Percentiles rank a stretch among this genome's conserved stretches.
Evolutionary conservation across 2,888 invertebrate species (phyloP).

Genomic region (Polydrusus tereticollis): DNA sequence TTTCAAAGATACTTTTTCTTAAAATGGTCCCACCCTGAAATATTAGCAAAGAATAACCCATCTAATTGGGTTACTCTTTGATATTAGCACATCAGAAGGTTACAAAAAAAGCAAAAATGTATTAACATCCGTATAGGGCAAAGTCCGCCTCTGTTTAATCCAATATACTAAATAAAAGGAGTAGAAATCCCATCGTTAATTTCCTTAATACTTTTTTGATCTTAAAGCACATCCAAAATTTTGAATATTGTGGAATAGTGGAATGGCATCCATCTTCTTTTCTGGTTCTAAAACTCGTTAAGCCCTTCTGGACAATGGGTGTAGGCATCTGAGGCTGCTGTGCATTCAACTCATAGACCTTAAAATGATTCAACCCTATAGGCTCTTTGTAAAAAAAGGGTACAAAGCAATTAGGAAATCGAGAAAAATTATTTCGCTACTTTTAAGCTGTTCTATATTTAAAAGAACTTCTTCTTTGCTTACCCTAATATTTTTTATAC

Average conservation of each 20-base stretch:
- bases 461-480: too few species aligned
- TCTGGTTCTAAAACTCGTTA: conserved; percentile 93
- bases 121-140: background rate
- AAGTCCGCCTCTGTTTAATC: too few species aligned
- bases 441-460: too few species aligned
- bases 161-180: conserved; percentile 83
- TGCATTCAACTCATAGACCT: too few species aligned
- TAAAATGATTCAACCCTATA: conserved; percentile 92
- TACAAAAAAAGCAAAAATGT: too few species aligned
- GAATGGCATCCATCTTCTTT: conserved; percentile 96
- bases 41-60: too few species aligned
- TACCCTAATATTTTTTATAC: too few species aligned
- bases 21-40: too few species aligned
- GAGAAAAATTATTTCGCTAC: too few species aligned
- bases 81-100: too few species aligned
- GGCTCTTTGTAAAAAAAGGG: conserved; percentile 89
- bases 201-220: conserved; percentile 82
- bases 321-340: conserved; percentile 94
- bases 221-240: conserved; percentile 87
- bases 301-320: conserved; percentile 95
- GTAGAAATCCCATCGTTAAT: conserved; percentile 92
- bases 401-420: conserved; percentile 97
- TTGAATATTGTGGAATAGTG: conserved; percentile 97
- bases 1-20: too few species aligned
- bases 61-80: too few species aligned